Percentiles rank a stretch among this genome's conserved stretches.
phyloP scores from a whole-genome alignment of 1,140 invertebrate genomes.

The Anastatus disparis region DNA sequence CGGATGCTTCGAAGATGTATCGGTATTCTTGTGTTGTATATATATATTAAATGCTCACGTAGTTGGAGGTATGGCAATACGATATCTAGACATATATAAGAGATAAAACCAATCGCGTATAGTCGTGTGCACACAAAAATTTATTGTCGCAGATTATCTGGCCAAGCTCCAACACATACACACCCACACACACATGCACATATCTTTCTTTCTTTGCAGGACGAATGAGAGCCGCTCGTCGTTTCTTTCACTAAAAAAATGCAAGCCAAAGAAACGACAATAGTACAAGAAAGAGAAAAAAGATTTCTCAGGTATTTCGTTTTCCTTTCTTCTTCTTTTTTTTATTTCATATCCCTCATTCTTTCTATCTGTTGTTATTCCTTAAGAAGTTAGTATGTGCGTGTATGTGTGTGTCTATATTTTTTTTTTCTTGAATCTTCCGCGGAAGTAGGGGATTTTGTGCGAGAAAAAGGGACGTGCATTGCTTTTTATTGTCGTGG shows the following conservation, averaged over 20 bases:
- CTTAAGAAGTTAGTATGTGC: slow-evolving; percentile 43
- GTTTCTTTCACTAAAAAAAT: slow-evolving; percentile 19
- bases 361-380: neutral
- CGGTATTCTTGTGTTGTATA: neutral
- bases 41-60: no score
- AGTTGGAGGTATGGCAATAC: no score
- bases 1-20: neutral
- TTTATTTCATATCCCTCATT: no score
- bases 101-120: slow-evolving; percentile 64
- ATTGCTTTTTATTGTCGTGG: slow-evolving; percentile 61
- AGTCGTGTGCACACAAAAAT: slow-evolving; percentile 49
- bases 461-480: slow-evolving; percentile 54
- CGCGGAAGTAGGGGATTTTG: slow-evolving; percentile 52
- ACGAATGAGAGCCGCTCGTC: slow-evolving; percentile 18
- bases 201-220: slow-evolving; percentile 55
- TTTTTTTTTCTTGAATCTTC: no score
- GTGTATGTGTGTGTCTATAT: no score
- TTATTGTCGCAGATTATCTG: slow-evolving; percentile 65
- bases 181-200: no score
- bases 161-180: slow-evolving; percentile 61
- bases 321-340: no score
- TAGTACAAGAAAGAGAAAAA: neutral
- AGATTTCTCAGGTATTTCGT: neutral
- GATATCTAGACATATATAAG: slow-evolving; percentile 18
- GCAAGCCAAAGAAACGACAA: slow-evolving; percentile 10